Evolutionary conservation across 2,888 invertebrate species (phyloP).

Genomic region (Melanotus villosus): DNA sequence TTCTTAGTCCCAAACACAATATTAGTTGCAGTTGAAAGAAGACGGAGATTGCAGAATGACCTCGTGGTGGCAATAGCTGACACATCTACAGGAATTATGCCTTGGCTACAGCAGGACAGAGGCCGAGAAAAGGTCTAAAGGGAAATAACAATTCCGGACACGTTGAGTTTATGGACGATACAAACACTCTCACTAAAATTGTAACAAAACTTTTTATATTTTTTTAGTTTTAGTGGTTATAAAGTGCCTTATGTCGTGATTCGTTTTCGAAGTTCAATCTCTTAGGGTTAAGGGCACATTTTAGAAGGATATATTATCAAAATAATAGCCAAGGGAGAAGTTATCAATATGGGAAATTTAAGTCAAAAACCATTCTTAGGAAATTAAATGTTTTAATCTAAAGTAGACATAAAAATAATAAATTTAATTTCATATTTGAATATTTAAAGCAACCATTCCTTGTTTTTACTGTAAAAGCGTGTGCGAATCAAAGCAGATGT

Average conservation of each 20-base stretch:
- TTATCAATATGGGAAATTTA: too few relatives aligned
- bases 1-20: constrained; percentile 4
- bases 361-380: too few relatives aligned
- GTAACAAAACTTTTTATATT: constrained; percentile 16
- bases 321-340: background rate
- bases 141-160: constrained; percentile 37
- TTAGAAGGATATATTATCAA: background rate
- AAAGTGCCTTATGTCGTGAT: background rate
- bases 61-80: constrained; percentile 29
- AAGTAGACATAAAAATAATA: too few relatives aligned
- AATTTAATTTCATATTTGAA: too few relatives aligned
- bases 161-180: constrained; percentile 28
- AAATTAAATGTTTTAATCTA: too few relatives aligned
- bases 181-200: constrained; percentile 28
- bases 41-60: constrained; percentile 27
- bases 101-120: constrained; percentile 14
- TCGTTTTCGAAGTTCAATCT: background rate
- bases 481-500: too few relatives aligned
- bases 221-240: constrained; percentile 6
- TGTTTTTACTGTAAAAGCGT: too few relatives aligned
- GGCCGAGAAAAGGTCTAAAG: constrained; percentile 30
- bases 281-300: background rate
- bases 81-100: constrained; percentile 31
- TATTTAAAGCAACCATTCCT: too few relatives aligned
- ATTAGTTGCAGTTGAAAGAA: constrained; percentile 27